Conservation (phyloP, 2,113 vertebrate genomes). For the Patagioenas fasciata region DNA sequence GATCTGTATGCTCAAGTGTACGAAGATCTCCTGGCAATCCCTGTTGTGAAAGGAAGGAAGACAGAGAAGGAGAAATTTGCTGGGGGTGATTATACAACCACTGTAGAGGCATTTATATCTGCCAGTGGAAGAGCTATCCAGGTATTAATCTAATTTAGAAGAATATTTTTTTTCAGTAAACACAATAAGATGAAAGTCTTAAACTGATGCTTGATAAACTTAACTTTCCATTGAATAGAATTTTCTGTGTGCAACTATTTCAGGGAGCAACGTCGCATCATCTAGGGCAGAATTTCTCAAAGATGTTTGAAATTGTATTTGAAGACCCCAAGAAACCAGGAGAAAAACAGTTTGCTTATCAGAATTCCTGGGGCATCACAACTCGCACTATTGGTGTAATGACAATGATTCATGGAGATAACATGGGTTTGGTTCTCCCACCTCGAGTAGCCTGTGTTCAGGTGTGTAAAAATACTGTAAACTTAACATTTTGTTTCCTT, state of each 20-base stretch:
- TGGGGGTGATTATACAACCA: constrained; percentile 96
- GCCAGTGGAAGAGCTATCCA: constrained; percentile 96
- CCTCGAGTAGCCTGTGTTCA: constrained; percentile 93
- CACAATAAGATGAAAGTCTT: background rate
- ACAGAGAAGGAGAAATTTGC: constrained; percentile 99
- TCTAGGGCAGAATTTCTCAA: constrained; percentile 96
- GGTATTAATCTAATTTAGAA: constrained; percentile 66
- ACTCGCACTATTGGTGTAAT: constrained; percentile 96
- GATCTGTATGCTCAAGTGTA: constrained; percentile 92
- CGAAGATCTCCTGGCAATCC: constrained; percentile 95
- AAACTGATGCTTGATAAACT: background rate
- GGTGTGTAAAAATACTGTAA: constrained; percentile 71
- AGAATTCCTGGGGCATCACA: constrained; percentile 97
- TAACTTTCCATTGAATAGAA: background rate
- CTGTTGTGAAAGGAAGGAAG: constrained; percentile 94
- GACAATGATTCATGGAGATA: constrained; percentile 97
- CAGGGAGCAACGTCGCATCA: constrained; percentile 97
- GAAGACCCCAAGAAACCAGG: constrained; percentile 94
- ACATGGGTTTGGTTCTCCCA: constrained; percentile 92
- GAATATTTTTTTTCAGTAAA: background rate
- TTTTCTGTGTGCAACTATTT: constrained; percentile 14
- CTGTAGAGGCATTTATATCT: constrained; percentile 93
- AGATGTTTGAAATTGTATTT: constrained; percentile 96
- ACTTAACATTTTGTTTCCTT: background rate
- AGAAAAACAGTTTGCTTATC: constrained; percentile 94